These are phyloP conservation scores for Ceratosolen fusciceps DNA, from an alignment of 1,140 invertebrate genomes.

Conservation along the genomic window DNA sequence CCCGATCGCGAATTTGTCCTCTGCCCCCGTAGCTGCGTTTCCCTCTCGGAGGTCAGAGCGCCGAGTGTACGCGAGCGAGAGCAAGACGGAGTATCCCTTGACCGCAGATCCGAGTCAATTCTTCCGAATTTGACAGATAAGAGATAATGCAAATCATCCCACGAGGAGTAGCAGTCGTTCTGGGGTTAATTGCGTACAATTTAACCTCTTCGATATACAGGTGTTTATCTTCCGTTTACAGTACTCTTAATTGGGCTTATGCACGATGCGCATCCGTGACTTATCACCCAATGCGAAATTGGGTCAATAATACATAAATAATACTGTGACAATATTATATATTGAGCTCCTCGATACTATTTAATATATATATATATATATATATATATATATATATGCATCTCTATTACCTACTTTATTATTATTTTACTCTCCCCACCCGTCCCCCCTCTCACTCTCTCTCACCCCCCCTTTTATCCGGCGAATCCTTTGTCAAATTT, in stretches of 20 bases:
- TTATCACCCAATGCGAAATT: not conserved
- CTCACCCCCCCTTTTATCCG: no score
- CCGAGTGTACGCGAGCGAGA: no score
- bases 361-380: no score
- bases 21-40: not conserved
- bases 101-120: not conserved
- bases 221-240: not conserved
- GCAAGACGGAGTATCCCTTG: not conserved
- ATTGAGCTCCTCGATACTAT: no score
- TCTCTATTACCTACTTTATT: no score
- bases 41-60: not conserved
- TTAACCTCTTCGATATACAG: slow-evolving; percentile 21
- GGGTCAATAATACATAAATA: not conserved
- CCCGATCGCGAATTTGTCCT: not conserved
- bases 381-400: no score
- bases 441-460: no score
- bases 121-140: not conserved
- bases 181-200: slow-evolving; percentile 13
- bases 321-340: no score
- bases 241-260: not conserved
- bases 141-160: not conserved
- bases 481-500: no score
- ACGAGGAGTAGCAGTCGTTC: not conserved
- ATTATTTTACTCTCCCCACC: no score
- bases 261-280: not conserved